Conservation (phyloP, 2,797 vertebrate genomes). For the Enteromius mattozi region DNA sequence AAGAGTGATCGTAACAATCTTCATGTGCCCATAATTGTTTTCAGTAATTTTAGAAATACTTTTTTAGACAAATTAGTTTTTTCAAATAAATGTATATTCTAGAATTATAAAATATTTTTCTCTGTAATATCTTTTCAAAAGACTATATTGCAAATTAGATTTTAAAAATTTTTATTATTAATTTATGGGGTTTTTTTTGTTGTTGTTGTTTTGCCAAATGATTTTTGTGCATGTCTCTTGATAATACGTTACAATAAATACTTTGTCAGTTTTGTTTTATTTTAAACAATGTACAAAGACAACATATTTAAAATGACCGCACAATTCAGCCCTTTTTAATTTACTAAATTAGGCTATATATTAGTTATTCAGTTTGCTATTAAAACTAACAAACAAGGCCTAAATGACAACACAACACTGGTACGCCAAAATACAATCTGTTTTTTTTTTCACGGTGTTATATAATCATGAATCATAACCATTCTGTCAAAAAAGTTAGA, state of each 20-base stretch:
- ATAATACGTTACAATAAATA: background rate
- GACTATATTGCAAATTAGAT: background rate
- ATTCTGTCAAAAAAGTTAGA: background rate
- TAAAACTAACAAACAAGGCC: background rate
- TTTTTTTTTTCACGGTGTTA: background rate
- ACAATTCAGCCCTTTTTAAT: background rate
- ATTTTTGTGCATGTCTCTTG: background rate
- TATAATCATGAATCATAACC: constrained; percentile 8
- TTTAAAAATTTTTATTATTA: background rate
- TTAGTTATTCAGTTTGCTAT: background rate
- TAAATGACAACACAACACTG: background rate
- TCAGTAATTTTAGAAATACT: background rate
- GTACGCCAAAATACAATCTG: background rate
- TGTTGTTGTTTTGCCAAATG: background rate
- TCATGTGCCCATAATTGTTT: background rate
- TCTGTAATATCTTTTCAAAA: background rate
- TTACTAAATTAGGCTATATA: background rate
- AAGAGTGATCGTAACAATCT: too few relatives aligned
- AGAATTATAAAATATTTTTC: background rate
- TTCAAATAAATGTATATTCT: background rate
- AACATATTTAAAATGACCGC: background rate
- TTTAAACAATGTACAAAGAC: background rate
- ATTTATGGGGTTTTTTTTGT: background rate
- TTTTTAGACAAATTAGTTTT: background rate
- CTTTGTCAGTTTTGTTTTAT: background rate